Evolutionary conservation across 2,888 invertebrate genomes (phyloP), one percentile per base, ranked within the genome.

Genomic region (Agonopterix arenella): DNA sequence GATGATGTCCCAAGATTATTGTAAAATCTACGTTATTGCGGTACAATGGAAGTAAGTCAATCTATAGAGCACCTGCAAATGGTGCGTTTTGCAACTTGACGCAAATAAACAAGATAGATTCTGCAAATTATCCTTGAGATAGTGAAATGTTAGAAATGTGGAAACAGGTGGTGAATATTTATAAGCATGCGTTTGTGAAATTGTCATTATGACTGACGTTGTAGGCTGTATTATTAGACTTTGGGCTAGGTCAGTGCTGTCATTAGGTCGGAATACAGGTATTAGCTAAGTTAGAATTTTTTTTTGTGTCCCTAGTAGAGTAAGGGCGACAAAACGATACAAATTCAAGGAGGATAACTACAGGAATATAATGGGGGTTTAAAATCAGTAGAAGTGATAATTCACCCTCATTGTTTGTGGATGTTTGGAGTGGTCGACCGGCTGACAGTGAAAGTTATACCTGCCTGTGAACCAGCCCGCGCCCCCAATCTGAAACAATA

Each of bases 401-500:
- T 94, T 93, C 94, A 98, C 98, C 93, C 96, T 93, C 89, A 97
- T 90, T 74, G 97, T 96, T 91, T 94, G 93, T 81, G 96, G 95
- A 91, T 94, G 93, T 90, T 94, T 94, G 84, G 96, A 95, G 93
- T 97, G 96, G 93, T 98, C 97, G 86, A 98, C 97, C 74, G 97
- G 97, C 91, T 98, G 97, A 93, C 98, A 98, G 84, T 94, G 94
- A 90, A 95, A 94, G 91, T 94, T 97, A 93, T 98, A 98, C 84
- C 96, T 95, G 83, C 96, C 96, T 83, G 95, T 95, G 90, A 97
- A 93, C 98, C 98, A 98, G 84, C 98, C 98, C 80, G 94, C 93
- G 90, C 93, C 91, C 84, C 93, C 93, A 90, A 96, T 94, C 96
- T 97, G 94, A 90, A 93, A 93, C 89, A 90, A 89, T 78, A 85